phyloP scores from a whole-genome alignment of 2,113 vertebrate species.

The Urocynchramus pylzowi region DNA sequence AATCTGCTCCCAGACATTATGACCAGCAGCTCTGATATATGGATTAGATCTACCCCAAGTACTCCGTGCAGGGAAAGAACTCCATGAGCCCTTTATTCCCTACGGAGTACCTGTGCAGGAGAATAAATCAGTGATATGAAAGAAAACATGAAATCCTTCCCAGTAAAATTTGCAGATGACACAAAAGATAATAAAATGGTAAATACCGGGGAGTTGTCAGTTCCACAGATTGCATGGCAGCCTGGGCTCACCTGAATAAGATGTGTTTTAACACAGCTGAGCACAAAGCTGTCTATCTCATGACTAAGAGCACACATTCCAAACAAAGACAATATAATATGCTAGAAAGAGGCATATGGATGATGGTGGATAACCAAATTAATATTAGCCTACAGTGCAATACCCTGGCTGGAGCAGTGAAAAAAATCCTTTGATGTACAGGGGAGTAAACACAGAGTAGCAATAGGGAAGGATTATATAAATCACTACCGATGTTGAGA shows the following conservation, averaged over 20 bases:
- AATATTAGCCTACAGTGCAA: neutral
- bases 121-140: constrained; percentile 51
- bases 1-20: constrained; percentile 36
- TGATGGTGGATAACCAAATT: constrained; percentile 32
- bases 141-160: constrained; percentile 57
- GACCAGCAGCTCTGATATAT: constrained; percentile 52
- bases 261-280: constrained; percentile 46
- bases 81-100: constrained; percentile 43
- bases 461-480: neutral
- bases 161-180: constrained; percentile 64
- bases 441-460: neutral
- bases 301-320: constrained; percentile 7
- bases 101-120: neutral
- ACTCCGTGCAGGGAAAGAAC: neutral
- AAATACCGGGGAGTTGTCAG: constrained; percentile 30
- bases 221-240: constrained; percentile 38
- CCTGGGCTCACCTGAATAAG: constrained; percentile 37
- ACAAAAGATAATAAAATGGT: constrained; percentile 58
- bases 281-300: constrained; percentile 35
- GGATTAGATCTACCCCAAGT: constrained; percentile 38
- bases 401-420: neutral
- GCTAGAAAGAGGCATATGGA: neutral
- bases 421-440: neutral
- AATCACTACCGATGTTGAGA: neutral
- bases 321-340: constrained; percentile 33